Evolutionary conservation across 2,113 vertebrate genomes (phyloP).

Genomic region (Brienomyrus brachyistius): DNA sequence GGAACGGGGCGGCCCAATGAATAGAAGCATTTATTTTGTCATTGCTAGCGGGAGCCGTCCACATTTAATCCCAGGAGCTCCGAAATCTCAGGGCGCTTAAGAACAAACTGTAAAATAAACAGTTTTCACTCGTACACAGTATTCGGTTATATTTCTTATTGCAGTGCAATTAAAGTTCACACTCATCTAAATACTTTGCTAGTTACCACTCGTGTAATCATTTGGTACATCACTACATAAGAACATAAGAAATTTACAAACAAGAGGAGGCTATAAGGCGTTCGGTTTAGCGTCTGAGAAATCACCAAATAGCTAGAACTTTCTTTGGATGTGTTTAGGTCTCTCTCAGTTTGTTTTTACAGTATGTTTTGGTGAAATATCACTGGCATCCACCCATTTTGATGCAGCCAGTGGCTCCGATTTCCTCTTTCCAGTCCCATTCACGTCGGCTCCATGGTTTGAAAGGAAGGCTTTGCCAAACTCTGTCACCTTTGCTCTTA

Average conservation of each 20-base stretch:
- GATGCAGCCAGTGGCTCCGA: neutral
- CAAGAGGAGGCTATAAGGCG: neutral
- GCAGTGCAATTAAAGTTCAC: too few species aligned
- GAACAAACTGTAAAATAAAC: too few species aligned
- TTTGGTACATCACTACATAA: too few species aligned
- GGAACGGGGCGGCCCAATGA: neutral
- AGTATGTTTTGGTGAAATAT: neutral
- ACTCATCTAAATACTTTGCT: too few species aligned
- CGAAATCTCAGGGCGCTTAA: neutral
- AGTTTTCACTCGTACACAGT: too few species aligned
- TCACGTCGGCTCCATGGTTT: neutral
- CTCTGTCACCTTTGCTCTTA: neutral
- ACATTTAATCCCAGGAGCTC: neutral
- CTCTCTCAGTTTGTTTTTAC: neutral
- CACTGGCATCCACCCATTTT: neutral
- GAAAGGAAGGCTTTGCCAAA: neutral
- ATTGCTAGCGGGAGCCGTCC: neutral
- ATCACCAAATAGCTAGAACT: neutral
- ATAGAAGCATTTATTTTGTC: neutral
- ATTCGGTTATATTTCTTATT: too few species aligned
- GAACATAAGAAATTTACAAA: too few species aligned
- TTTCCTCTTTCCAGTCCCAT: neutral
- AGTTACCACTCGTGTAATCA: too few species aligned
- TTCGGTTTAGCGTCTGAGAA: neutral
- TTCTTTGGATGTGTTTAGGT: neutral